A percentile compares a stretch with the other conserved stretches of the same genome.
Conservation (phyloP, 1,140 invertebrate species). For the Drosophila repletoides region DNA sequence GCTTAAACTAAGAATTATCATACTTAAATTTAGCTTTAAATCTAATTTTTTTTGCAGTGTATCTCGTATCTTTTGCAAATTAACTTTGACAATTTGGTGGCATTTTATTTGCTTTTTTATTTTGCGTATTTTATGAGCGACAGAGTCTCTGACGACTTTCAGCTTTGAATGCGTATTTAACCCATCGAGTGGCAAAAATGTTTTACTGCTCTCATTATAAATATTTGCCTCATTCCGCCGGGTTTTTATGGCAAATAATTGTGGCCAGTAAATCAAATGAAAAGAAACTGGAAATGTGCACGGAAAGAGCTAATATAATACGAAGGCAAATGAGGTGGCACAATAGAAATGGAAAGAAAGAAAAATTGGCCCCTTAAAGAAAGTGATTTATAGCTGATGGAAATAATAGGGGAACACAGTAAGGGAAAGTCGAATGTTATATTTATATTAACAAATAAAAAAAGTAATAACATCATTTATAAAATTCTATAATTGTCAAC, state of each 20-base stretch:
- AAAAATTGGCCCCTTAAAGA: no score
- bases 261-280: conserved; percentile 35
- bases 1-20: no score
- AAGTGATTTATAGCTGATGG: background rate
- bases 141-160: conserved; percentile 47
- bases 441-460: no score
- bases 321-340: conserved; percentile 28
- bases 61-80: no score
- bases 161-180: conserved; percentile 6
- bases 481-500: no score
- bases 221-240: conserved; percentile 22
- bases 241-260: conserved; percentile 40
- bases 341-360: conserved; percentile 6
- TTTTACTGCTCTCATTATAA: conserved; percentile 11
- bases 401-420: background rate
- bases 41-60: no score
- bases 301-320: conserved; percentile 31
- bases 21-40: no score
- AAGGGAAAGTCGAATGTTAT: no score
- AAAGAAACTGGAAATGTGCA: conserved; percentile 7
- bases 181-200: conserved; percentile 10
- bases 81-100: conserved; percentile 60
- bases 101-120: conserved; percentile 27
- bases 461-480: no score
- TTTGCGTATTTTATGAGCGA: conserved; percentile 50